A percentile compares a stretch with the other conserved stretches of the same genome.
phyloP scores from a whole-genome alignment of 2,888 invertebrate species.

The Euplexia lucipara region DNA sequence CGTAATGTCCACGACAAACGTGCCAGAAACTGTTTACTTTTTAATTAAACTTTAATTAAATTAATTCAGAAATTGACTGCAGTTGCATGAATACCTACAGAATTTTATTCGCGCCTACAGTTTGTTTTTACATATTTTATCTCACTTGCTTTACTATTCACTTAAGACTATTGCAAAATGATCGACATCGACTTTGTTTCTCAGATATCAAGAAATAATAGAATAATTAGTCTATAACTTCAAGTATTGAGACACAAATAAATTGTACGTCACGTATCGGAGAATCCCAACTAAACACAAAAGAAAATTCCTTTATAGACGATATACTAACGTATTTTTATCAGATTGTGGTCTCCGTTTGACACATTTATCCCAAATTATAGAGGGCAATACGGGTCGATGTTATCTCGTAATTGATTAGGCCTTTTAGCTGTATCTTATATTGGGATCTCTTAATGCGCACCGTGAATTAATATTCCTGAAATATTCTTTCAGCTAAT shows the following conservation, averaged over 20 bases:
- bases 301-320: conserved; percentile 23
- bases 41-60: no score
- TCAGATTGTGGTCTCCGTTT: conserved; percentile 59
- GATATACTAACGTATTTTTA: conserved; percentile 52
- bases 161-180: no score
- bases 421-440: conserved; percentile 78
- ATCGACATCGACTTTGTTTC: no score
- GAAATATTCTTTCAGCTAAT: conserved; percentile 37
- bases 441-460: conserved; percentile 72
- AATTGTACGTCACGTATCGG: background rate
- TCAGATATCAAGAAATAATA: no score
- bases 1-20: background rate
- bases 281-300: background rate
- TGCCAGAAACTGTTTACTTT: no score
- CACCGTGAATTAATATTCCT: conserved; percentile 43
- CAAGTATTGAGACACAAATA: background rate
- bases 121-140: no score
- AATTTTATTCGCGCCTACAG: no score
- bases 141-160: no score
- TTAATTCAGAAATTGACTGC: no score
- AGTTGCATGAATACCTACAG: no score
- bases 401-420: conserved; percentile 82
- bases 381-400: conserved; percentile 67
- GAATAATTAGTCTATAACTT: background rate
- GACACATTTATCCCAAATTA: conserved; percentile 69